These are phyloP conservation scores for Microtus ochrogaster DNA, from an alignment of 2,113 vertebrate genomes.

Conservation along the genomic window DNA sequence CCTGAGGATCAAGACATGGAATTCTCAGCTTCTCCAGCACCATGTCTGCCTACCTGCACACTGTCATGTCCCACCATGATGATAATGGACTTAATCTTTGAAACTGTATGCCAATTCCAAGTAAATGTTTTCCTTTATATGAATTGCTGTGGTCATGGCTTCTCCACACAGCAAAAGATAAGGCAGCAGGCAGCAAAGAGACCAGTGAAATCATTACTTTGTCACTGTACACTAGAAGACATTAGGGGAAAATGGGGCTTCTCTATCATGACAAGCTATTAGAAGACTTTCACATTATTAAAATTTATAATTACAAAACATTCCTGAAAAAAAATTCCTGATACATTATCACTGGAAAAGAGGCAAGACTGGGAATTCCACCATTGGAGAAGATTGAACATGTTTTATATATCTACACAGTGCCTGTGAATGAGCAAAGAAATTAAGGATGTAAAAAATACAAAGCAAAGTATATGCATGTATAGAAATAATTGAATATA, in stretches of 20 bases:
- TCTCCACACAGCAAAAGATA: not conserved
- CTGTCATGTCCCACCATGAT: not conserved
- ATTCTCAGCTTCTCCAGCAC: not conserved
- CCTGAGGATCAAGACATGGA: not conserved
- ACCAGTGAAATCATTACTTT: not conserved
- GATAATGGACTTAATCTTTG: not conserved
- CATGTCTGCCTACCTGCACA: not conserved
- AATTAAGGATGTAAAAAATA: slow-evolving; percentile 41
- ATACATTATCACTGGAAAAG: not conserved
- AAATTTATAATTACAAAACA: slow-evolving; percentile 24
- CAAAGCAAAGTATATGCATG: not conserved
- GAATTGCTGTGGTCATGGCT: no score
- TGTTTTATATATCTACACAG: not conserved
- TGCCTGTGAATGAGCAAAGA: not conserved
- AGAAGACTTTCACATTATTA: slow-evolving; percentile 53
- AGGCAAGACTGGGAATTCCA: not conserved
- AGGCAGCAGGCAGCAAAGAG: not conserved
- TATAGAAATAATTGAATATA: slow-evolving; percentile 17
- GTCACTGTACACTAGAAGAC: not conserved
- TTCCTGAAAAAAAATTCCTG: not conserved
- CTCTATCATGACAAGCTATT: not conserved
- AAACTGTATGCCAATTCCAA: not conserved
- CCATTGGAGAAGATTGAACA: not conserved
- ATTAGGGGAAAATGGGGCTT: slow-evolving; percentile 24
- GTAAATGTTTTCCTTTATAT: not conserved